Evolutionary conservation across 1,140 invertebrate genomes (phyloP).

Genomic region (Saccostrea glomerata): DNA sequence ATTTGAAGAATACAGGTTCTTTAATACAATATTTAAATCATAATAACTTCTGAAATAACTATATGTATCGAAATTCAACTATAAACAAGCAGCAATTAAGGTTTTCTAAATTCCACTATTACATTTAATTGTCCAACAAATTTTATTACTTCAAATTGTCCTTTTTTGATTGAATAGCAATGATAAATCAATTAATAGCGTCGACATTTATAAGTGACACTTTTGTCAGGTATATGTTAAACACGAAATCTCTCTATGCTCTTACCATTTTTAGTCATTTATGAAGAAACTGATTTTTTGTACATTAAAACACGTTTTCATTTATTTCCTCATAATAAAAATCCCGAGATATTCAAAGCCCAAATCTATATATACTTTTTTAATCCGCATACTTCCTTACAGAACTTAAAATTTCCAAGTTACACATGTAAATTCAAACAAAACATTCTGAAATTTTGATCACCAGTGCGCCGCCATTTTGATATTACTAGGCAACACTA

Average conservation of each 20-base stretch:
- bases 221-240: background rate
- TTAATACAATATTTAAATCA: too few species aligned
- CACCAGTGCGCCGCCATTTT: background rate
- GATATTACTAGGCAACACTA: conserved; percentile 2
- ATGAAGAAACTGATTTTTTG: background rate
- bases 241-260: background rate
- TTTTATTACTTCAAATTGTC: too few species aligned
- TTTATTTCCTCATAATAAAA: background rate
- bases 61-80: too few species aligned
- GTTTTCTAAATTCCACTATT: too few species aligned
- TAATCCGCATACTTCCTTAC: background rate
- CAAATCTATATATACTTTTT: background rate
- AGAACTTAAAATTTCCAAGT: background rate
- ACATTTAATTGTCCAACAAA: too few species aligned
- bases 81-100: too few species aligned
- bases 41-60: too few species aligned
- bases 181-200: too few species aligned
- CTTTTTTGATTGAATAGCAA: too few species aligned
- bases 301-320: background rate
- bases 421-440: background rate
- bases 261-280: conserved; percentile 38
- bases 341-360: background rate
- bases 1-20: too few species aligned
- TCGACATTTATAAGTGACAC: too few species aligned
- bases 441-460: background rate